Evolutionary conservation across 2,888 invertebrate species (phyloP).

Genomic region (Alloplasta piceator): DNA sequence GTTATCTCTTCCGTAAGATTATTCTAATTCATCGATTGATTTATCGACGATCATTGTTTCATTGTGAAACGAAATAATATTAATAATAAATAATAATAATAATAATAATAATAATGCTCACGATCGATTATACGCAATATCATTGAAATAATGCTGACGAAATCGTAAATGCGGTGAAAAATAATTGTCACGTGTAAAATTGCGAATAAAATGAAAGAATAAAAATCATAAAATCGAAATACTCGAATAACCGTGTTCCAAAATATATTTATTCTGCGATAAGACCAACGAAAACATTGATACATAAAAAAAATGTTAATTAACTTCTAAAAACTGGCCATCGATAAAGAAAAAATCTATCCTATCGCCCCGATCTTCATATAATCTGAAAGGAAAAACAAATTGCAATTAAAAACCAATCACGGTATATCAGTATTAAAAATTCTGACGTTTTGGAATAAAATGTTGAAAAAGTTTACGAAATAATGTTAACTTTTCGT

Average conservation of each 20-base stretch:
- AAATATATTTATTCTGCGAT: conserved; percentile 49
- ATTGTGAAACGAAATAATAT: neutral
- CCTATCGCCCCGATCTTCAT: neutral
- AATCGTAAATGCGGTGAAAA: neutral
- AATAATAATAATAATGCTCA: neutral
- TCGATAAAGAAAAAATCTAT: conserved; percentile 20
- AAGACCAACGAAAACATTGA: conserved; percentile 41
- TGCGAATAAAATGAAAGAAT: conserved; percentile 32
- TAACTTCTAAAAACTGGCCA: conserved; percentile 31
- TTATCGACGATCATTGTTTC: neutral
- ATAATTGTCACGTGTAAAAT: conserved; percentile 21
- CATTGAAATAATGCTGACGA: neutral
- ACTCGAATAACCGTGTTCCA: conserved; percentile 16
- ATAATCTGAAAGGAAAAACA: conserved; percentile 28
- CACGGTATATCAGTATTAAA: conserved; percentile 23
- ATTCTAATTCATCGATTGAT: neutral
- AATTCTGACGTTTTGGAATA: neutral
- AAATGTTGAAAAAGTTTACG: neutral
- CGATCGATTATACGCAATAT: neutral
- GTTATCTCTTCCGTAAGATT: too few species aligned
- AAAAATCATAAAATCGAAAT: conserved; percentile 12
- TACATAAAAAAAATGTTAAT: conserved; percentile 13
- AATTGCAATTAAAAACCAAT: conserved; percentile 35
- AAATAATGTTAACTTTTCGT: neutral
- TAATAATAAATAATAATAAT: neutral